Evolutionary conservation across 2,888 invertebrate genomes (phyloP), one percentile per base, ranked within the genome.

Genomic region (Diploptera punctata): DNA sequence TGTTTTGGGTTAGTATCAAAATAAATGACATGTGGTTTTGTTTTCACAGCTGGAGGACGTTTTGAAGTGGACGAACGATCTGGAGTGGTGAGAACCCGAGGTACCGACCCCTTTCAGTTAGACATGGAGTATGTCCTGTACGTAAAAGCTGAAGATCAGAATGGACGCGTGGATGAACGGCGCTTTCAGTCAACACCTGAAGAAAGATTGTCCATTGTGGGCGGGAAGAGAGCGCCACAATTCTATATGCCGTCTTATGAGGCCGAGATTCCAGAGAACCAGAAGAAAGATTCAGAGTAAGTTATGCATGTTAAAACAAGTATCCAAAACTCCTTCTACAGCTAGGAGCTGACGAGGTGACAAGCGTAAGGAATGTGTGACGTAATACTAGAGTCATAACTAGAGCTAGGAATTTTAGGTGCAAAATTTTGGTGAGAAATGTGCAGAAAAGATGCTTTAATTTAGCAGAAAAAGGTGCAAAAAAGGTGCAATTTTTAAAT

Each of bases 171-270:
- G n/a, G 95, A 95, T 79, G 96, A 96, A 81, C 87, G 93, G 68
- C 87, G 93, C 69, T 96, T 92, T 83, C 97, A 97, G 83, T 93
- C 95, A 10, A 97, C 97, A 10, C 93, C 93, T 16, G 97, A 97
- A 82, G 96, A 96, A 80, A 88, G 96, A 10, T 84, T 97, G 70
- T 95, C 95, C 76, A 98, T 98, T 80, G 95, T 97, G 24, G 98
- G 98, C n/a, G 99, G 98, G 72, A 97, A 98, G 81, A 87, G 98
- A 43, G 95, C 97, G 0, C 99, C 99, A 0, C 99, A 99, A 84
- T 99, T 99, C 86, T 98, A 97, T 83, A 91, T 98, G 88, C 93
- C 93, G 5, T 93, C 93, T 78, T 99, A 99, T 82, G 94, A 94
- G 81, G 96, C 97, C 0, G 95, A 95, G 81, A 97, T 99, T 77